Conservation (phyloP, 2,797 vertebrate genomes). For the Enteromius trimaculatus region DNA sequence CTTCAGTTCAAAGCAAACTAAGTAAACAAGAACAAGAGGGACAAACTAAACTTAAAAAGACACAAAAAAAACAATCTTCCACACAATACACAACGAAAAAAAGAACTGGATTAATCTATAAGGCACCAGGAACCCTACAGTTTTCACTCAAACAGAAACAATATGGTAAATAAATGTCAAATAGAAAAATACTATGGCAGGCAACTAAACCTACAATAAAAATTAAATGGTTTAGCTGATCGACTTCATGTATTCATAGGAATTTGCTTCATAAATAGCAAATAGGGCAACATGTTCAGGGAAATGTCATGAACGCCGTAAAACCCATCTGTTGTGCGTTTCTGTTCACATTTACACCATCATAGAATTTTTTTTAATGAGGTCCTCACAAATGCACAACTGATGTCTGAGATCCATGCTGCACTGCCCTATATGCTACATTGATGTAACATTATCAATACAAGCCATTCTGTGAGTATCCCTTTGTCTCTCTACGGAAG, state of each 20-base stretch:
- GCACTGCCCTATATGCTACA: constrained; percentile 9
- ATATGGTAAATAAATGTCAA: constrained; percentile 6
- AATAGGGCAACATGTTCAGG: not conserved
- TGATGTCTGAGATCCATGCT: not conserved
- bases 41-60: not conserved
- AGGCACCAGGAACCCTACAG: constrained; percentile 43
- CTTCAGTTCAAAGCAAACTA: constrained; percentile 37
- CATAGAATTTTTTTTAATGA: not conserved
- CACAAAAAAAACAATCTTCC: not conserved
- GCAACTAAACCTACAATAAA: constrained; percentile 32
- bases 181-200: constrained; percentile 45
- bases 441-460: not conserved
- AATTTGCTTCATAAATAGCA: not conserved
- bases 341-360: constrained; percentile 19
- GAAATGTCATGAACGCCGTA: constrained; percentile 22
- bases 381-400: not conserved
- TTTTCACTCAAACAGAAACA: constrained; percentile 7
- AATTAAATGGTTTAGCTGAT: constrained; percentile 2
- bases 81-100: not conserved
- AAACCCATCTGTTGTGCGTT: not conserved
- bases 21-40: constrained; percentile 5
- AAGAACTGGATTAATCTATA: not conserved
- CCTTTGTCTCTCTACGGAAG: not conserved
- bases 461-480: not conserved
- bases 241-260: constrained; percentile 1